Evolutionary conservation across 1,140 invertebrate species (phyloP).

Genomic region (Hyles euphorbiae): DNA sequence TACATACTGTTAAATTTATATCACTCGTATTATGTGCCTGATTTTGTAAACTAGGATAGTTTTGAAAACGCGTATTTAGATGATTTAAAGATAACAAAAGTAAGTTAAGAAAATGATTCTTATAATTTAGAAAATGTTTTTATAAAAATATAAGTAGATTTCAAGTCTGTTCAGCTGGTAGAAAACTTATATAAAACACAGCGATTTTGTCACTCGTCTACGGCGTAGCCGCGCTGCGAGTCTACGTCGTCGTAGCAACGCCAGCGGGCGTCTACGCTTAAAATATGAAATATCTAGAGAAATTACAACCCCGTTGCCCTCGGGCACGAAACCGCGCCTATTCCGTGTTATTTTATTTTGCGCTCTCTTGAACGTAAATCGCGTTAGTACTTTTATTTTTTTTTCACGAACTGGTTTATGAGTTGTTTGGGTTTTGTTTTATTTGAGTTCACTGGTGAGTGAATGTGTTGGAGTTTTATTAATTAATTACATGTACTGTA

Average conservation of each 20-base stretch:
- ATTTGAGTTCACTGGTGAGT: slow-evolving; percentile 35
- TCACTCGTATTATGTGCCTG: no score
- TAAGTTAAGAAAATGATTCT: no score
- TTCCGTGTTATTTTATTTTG: slow-evolving; percentile 70
- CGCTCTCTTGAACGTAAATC: slow-evolving; percentile 69
- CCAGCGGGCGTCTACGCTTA: slow-evolving; percentile 62
- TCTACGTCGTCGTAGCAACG: slow-evolving; percentile 50
- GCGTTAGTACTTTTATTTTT: slow-evolving; percentile 63
- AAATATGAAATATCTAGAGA: slow-evolving; percentile 71
- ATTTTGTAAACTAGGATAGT: no score
- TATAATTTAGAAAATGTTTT: not conserved
- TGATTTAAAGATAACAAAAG: no score
- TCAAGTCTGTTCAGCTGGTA: not conserved
- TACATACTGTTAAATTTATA: no score
- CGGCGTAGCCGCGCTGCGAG: slow-evolving; percentile 45
- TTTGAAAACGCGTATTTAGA: no score
- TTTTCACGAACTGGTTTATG: slow-evolving; percentile 45
- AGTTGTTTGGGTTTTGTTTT: slow-evolving; percentile 60
- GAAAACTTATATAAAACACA: slow-evolving; percentile 15
- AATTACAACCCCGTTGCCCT: slow-evolving; percentile 56
- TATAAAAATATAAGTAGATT: not conserved
- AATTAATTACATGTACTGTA: slow-evolving; percentile 20
- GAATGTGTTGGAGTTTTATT: slow-evolving; percentile 26
- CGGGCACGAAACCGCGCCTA: slow-evolving; percentile 62
- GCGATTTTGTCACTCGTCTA: slow-evolving; percentile 26